These are phyloP conservation scores for Polypterus senegalus DNA, from an alignment of 2,113 vertebrate genomes.

Conservation along the genomic window DNA sequence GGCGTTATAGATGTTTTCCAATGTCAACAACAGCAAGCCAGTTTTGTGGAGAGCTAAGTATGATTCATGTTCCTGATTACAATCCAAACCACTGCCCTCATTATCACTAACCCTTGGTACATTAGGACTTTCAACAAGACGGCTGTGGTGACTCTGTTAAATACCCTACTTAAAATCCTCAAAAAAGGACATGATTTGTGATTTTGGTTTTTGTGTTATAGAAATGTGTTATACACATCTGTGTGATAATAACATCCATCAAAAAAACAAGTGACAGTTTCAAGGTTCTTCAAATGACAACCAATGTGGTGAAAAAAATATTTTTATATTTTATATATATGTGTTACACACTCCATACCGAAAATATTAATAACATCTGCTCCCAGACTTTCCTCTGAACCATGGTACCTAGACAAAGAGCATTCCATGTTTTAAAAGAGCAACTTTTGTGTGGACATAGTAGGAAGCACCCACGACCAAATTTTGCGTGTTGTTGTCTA, in stretches of 20 bases:
- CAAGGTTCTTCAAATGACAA: constrained; percentile 5
- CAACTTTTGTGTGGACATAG: too few relatives aligned
- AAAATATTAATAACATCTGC: too few relatives aligned
- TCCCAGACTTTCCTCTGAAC: too few relatives aligned
- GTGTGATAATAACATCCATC: constrained; percentile 5
- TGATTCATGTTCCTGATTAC: constrained; percentile 12
- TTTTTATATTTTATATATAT: too few relatives aligned
- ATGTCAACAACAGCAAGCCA: constrained; percentile 18
- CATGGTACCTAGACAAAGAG: too few relatives aligned
- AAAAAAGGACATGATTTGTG: constrained; percentile 13
- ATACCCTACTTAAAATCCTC: constrained; percentile 16
- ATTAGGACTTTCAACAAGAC: constrained; percentile 11
- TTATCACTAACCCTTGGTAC: constrained; percentile 8
- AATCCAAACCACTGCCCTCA: constrained; percentile 16
- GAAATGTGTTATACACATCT: constrained; percentile 17
- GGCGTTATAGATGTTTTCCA: constrained; percentile 17
- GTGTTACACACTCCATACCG: too few relatives aligned
- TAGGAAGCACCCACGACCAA: too few relatives aligned
- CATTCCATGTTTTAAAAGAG: too few relatives aligned
- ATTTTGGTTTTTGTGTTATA: constrained; percentile 21
- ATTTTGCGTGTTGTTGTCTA: too few relatives aligned
- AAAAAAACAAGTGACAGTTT: constrained; percentile 10
- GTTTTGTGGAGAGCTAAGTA: constrained; percentile 13
- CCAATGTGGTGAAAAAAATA: constrained; percentile 8
- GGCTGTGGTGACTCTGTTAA: constrained; percentile 12